Evolutionary conservation across 2,888 invertebrate genomes (phyloP).

Genomic region (Abrostola triplasia): DNA sequence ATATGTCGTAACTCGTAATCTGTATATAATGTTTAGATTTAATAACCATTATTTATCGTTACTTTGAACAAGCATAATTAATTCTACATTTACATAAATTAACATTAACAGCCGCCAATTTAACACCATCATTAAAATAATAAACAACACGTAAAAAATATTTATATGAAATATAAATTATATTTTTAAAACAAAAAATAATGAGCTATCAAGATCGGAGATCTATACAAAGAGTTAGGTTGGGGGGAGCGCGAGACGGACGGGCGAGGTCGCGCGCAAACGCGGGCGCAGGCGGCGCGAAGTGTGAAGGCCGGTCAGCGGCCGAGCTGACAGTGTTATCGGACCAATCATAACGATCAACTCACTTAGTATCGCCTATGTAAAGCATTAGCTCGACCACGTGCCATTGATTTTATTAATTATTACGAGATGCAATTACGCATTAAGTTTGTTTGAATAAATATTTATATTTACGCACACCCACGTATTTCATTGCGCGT

Average conservation of each 20-base stretch:
- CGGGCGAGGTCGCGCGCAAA: constrained; percentile 74
- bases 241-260: constrained; percentile 66
- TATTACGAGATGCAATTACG: constrained; percentile 64
- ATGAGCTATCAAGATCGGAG: constrained; percentile 23
- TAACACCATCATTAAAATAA: neutral
- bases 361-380: constrained; percentile 67
- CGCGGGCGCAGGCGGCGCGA: constrained; percentile 63
- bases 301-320: constrained; percentile 87
- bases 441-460: constrained; percentile 50
- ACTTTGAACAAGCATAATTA: neutral
- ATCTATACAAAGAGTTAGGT: constrained; percentile 54
- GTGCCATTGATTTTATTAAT: constrained; percentile 70
- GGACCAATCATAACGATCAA: constrained; percentile 79
- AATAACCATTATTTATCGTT: neutral
- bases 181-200: neutral
- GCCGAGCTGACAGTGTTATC: constrained; percentile 80
- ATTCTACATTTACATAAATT: neutral
- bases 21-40: too few species aligned
- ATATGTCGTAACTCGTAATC: too few species aligned
- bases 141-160: neutral
- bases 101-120: neutral
- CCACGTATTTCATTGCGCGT: constrained; percentile 18
- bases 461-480: constrained; percentile 49
- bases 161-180: neutral
- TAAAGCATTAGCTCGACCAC: constrained; percentile 73